A percentile compares a stretch with the other conserved stretches of the same genome.
phyloP scores from a whole-genome alignment of 2,888 invertebrate species.

The Dilophus febrilis region DNA sequence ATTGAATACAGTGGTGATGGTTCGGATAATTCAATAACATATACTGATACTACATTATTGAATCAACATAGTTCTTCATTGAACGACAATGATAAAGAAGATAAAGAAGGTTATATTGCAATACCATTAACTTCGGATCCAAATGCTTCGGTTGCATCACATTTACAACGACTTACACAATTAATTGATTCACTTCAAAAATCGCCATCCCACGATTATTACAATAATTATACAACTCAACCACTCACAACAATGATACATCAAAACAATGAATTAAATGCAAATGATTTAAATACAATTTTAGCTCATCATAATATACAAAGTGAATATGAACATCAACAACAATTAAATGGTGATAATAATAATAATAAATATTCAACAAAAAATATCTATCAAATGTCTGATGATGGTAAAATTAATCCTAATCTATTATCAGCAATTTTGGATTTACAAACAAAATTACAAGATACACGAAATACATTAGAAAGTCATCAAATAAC shows the following conservation, averaged over 20 bases:
- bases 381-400: too few species aligned
- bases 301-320: slow-evolving; percentile 28
- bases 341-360: slow-evolving; percentile 13
- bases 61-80: too few species aligned
- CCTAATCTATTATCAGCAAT: slow-evolving; percentile 11
- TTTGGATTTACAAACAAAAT: slow-evolving; percentile 10
- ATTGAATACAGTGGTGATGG: slow-evolving; percentile 26
- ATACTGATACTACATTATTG: too few species aligned
- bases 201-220: too few species aligned
- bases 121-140: slow-evolving; percentile 14
- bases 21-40: slow-evolving; percentile 8
- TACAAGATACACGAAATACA: neutral
- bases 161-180: slow-evolving; percentile 27
- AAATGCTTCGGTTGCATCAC: slow-evolving; percentile 24
- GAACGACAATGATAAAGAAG: slow-evolving; percentile 4
- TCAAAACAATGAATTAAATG: slow-evolving; percentile 20
- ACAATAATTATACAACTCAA: too few species aligned
- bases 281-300: slow-evolving; percentile 29
- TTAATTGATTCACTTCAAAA: slow-evolving; percentile 26
- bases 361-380: slow-evolving; percentile 7
- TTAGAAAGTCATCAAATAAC: slow-evolving; percentile 1
- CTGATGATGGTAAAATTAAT: slow-evolving; percentile 11
- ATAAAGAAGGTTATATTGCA: slow-evolving; percentile 5
- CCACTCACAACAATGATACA: too few species aligned
- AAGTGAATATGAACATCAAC: slow-evolving; percentile 21